Base-by-base conservation (phyloP, 1,140 invertebrate genomes). In the Brachionus paranguensis region DNA sequence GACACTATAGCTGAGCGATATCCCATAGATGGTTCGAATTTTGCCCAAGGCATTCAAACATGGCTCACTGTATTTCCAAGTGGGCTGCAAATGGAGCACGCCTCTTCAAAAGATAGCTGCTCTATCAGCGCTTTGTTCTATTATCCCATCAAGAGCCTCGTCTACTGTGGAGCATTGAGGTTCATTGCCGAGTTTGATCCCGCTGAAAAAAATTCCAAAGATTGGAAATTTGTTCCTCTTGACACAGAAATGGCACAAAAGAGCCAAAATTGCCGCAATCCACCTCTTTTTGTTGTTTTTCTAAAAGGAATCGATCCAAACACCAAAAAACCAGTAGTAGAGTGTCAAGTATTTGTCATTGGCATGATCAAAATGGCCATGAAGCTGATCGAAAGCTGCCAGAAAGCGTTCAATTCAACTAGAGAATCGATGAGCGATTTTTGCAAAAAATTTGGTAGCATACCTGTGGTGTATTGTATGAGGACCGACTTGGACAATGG, bases 381-480 rank as follows among this genome's bases (percentile, higher is more conserved):
- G 78, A 60, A 68, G 24, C 7, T 81, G 37, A 68, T 81, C 11
- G 53, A 81, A 29, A 64, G 78, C 53, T 81, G 78, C 29, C 78
- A 81, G 37, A 81, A 68, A 68, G 78, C 78, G 12, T 81, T 81
- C 24, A 64, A 64, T 81, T 45, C n/a, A 68, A 41, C 53, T 29
- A 60, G 41, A n/a, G 53, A 81, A 29, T 43, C 78, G 20, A 37
- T 81, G 33, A 14, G 12, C 37, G 53, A 81, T 24, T 81, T 81
- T 47, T 81, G 10, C 27, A 81, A 64, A 68, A 68, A 43, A n/a
- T 68, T 64, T 64, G 78, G 53, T 5, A 81, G 65, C 43, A 43
- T 81, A 68, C 78, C 78, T n/a, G 78, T 81, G 6, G 78, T 81
- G 8, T 81, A 65, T 68, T 81, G 78, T 29, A 45, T 81, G 64